Evolutionary conservation across 2,797 vertebrate species (phyloP).

Genomic region (Dipus sagitta): DNA sequence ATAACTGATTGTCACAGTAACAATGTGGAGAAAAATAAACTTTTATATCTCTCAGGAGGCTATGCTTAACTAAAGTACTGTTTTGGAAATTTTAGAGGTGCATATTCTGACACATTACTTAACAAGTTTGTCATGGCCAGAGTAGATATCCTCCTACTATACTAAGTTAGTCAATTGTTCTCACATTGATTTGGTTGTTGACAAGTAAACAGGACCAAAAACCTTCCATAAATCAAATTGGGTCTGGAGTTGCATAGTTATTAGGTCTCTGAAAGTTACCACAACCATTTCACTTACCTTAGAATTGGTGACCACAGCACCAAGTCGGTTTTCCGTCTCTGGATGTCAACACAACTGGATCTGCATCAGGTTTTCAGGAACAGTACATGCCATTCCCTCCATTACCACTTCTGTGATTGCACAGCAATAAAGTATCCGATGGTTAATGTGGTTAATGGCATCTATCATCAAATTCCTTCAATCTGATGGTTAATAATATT

Average conservation of each 20-base stretch:
- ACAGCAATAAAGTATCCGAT: not conserved
- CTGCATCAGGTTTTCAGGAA: not conserved
- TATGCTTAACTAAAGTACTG: not conserved
- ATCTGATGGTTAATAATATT: not conserved
- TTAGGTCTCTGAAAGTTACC: slow-evolving; percentile 1
- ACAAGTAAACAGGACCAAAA: not conserved
- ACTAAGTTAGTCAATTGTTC: not conserved
- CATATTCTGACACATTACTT: not conserved
- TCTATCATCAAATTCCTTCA: not conserved
- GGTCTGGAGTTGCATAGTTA: not conserved
- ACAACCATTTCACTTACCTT: not conserved
- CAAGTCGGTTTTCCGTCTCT: not conserved
- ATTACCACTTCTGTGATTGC: not conserved
- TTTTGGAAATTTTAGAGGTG: not conserved
- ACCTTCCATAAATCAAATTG: not conserved
- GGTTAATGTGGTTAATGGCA: not conserved
- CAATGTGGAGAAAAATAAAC: not conserved
- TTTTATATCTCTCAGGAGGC: not conserved
- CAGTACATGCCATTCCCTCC: not conserved
- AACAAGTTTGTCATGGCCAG: not conserved
- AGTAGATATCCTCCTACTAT: not conserved
- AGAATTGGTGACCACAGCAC: not conserved
- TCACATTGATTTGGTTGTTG: not conserved
- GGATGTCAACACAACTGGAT: not conserved
- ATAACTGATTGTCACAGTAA: not conserved